These are phyloP conservation scores for Ascaphus truei DNA, from an alignment of 2,113 vertebrate genomes.

Conservation along the genomic window DNA sequence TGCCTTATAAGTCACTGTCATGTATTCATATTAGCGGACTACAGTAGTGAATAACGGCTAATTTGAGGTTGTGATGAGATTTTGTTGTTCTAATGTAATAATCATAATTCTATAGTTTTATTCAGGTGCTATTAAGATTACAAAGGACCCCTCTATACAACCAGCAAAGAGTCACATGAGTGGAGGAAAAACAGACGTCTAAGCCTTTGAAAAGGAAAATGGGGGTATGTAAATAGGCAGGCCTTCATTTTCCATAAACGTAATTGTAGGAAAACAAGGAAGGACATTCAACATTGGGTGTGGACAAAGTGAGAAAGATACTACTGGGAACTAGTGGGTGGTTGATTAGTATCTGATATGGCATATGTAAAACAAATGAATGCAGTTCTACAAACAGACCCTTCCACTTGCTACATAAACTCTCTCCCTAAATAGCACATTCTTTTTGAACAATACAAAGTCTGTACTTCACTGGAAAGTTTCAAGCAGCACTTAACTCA, in stretches of 20 bases:
- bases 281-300: not conserved
- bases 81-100: too few relatives aligned
- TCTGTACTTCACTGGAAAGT: not conserved
- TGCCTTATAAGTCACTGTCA: too few relatives aligned
- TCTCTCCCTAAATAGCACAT: slow-evolving; percentile 21
- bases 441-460: slow-evolving; percentile 14
- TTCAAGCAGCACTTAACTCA: not conserved
- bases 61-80: too few relatives aligned
- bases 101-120: too few relatives aligned
- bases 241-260: slow-evolving; percentile 21
- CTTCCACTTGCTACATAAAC: slow-evolving; percentile 1
- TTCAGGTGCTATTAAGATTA: too few relatives aligned
- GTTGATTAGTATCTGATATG: slow-evolving; percentile 27
- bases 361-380: slow-evolving; percentile 29
- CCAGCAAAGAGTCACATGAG: not conserved
- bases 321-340: slow-evolving; percentile 18
- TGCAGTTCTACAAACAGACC: slow-evolving; percentile 10
- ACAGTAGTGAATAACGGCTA: too few relatives aligned
- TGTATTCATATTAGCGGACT: too few relatives aligned
- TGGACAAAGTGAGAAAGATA: slow-evolving; percentile 7
- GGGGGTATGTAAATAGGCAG: slow-evolving; percentile 10
- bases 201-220: slow-evolving; percentile 1
- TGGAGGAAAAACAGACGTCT: slow-evolving; percentile 11
- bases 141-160: too few relatives aligned
- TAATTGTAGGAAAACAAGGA: slow-evolving; percentile 18